These are phyloP conservation scores for Parapristionchus giblindavisi DNA, from an alignment of 2,888 invertebrate species.

Conservation along the genomic window DNA sequence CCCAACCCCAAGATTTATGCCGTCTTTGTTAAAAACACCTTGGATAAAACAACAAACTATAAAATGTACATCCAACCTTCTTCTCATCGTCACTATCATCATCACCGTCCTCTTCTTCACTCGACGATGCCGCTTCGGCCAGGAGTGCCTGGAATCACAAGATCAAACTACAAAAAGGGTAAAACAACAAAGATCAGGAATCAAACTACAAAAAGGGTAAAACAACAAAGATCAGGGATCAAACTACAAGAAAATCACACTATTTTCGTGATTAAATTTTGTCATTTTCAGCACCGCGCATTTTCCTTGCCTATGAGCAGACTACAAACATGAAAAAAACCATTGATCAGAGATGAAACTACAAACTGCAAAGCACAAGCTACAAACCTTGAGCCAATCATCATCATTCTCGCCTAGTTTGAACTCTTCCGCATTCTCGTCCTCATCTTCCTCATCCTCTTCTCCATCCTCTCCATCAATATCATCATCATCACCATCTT, in stretches of 20 bases:
- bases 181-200: neutral
- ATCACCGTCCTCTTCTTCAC: slow-evolving; percentile 45
- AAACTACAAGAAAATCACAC: too few relatives aligned
- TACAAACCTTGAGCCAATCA: slow-evolving; percentile 47
- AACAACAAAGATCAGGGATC: neutral
- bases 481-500: slow-evolving; percentile 62
- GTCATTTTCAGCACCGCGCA: neutral
- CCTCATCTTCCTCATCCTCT: slow-evolving; percentile 61
- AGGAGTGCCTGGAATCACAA: slow-evolving; percentile 55
- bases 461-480: slow-evolving; percentile 52
- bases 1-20: too few relatives aligned
- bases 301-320: too few relatives aligned
- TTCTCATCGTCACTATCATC: slow-evolving; percentile 39
- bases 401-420: slow-evolving; percentile 42
- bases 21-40: neutral
- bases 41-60: neutral
- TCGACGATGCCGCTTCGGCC: slow-evolving; percentile 56
- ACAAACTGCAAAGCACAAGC: neutral
- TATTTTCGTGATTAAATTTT: neutral
- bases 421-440: slow-evolving; percentile 49
- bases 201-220: neutral
- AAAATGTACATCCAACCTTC: slow-evolving; percentile 26
- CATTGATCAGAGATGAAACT: neutral
- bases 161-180: neutral
- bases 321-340: too few relatives aligned